These are phyloP conservation scores for Lomographa bimaculata DNA, from an alignment of 2,888 invertebrate species.

Conservation along the genomic window DNA sequence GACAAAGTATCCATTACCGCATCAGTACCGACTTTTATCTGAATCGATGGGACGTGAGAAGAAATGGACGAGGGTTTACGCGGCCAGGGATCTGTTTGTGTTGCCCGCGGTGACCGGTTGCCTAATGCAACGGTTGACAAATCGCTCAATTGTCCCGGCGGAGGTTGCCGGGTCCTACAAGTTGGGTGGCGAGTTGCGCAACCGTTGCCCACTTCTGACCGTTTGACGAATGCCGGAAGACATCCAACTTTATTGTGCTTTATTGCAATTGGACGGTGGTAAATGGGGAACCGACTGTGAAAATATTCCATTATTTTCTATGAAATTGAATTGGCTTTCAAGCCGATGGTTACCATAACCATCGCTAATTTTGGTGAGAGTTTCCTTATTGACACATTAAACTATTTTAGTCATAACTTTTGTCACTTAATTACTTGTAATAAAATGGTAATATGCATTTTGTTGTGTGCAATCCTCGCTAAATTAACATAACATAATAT, in stretches of 20 bases:
- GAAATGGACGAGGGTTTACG: conserved; percentile 51
- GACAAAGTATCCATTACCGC: conserved; percentile 70
- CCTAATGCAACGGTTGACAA: conserved; percentile 76
- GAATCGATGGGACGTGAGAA: conserved; percentile 54
- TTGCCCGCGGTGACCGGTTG: conserved; percentile 63
- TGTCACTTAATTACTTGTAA: no score
- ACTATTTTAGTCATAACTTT: no score
- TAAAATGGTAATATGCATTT: no score
- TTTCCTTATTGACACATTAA: conserved; percentile 7
- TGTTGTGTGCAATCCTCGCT: no score
- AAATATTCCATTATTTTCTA: conserved; percentile 46
- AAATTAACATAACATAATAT: no score
- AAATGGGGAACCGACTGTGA: conserved; percentile 54
- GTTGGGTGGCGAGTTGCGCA: conserved; percentile 71
- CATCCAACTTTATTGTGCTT: conserved; percentile 69
- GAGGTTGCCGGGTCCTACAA: conserved; percentile 57
- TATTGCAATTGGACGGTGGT: conserved; percentile 67
- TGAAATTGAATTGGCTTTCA: conserved; percentile 41
- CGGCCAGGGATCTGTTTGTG: conserved; percentile 48
- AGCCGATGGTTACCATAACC: no score
- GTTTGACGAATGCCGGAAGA: conserved; percentile 76
- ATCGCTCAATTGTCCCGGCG: conserved; percentile 79
- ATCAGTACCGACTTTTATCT: conserved; percentile 52
- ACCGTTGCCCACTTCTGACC: conserved; percentile 57
- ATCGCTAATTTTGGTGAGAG: conserved; percentile 34